phyloP scores from a whole-genome alignment of 2,113 vertebrate species.

The Notiomystis cincta region DNA sequence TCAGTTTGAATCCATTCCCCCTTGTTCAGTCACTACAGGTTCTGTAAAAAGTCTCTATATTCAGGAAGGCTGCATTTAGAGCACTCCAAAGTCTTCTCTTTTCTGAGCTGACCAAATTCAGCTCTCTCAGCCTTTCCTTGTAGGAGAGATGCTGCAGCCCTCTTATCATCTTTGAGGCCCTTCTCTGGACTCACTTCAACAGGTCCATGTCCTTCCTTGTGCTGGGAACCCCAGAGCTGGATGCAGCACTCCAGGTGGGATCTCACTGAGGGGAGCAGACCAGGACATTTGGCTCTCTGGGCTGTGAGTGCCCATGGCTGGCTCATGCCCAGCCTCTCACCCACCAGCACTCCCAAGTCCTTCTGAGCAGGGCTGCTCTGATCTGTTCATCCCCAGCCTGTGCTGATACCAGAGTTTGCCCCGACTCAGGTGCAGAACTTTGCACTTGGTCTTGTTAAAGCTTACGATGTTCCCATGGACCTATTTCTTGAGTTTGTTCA shows the following conservation, averaged over 20 bases:
- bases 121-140: background rate
- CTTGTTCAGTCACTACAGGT: background rate
- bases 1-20: background rate
- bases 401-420: accelerated
- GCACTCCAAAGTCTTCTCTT: background rate
- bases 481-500: background rate
- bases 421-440: background rate
- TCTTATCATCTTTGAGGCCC: background rate
- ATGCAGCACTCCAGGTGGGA: background rate
- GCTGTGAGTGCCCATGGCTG: background rate
- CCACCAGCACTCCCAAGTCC: background rate
- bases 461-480: background rate
- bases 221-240: background rate
- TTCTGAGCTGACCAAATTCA: background rate
- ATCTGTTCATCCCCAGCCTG: background rate
- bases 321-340: background rate
- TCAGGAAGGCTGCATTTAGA: background rate
- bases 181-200: background rate
- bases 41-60: background rate
- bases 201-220: background rate
- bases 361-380: background rate
- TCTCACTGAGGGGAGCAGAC: background rate
- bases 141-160: background rate
- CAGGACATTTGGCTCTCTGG: background rate
- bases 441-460: background rate